phyloP scores from a whole-genome alignment of 2,888 invertebrate genomes.

The Drosophila kambysellisi region DNA sequence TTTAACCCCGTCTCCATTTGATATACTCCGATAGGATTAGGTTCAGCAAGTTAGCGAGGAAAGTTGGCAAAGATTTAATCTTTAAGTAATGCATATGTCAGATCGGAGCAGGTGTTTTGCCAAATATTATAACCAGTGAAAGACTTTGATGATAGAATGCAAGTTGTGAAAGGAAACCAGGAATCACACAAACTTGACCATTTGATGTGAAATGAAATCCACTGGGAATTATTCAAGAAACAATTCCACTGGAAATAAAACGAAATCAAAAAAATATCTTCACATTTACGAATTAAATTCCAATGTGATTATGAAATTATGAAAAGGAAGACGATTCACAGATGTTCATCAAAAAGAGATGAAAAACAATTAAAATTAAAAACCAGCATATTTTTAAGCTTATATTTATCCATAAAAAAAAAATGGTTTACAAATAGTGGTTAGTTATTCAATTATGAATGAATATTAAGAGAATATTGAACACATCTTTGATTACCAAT shows the following conservation, averaged over 20 bases:
- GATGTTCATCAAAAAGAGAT: conserved; percentile 17
- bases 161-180: conserved; percentile 7
- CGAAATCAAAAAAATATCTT: conserved; percentile 19
- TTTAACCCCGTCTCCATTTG: background rate
- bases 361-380: conserved; percentile 18
- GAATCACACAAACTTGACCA: background rate
- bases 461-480: conserved; percentile 5
- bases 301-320: conserved; percentile 65
- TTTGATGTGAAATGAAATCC: conserved; percentile 22
- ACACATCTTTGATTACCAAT: conserved; percentile 3
- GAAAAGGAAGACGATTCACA: conserved; percentile 23
- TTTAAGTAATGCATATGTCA: conserved; percentile 31
- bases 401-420: conserved; percentile 20
- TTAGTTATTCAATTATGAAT: conserved; percentile 22
- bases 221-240: conserved; percentile 35
- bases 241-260: conserved; percentile 74
- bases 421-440: conserved; percentile 27
- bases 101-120: conserved; percentile 25
- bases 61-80: conserved; percentile 43
- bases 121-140: conserved; percentile 38
- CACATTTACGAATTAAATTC: conserved; percentile 57
- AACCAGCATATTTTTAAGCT: conserved; percentile 28
- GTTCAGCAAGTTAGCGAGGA: background rate
- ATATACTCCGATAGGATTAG: conserved; percentile 17
- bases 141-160: conserved; percentile 31